Evolutionary conservation across 2,888 invertebrate species (phyloP).

Genomic region (Drosophila diplacantha): DNA sequence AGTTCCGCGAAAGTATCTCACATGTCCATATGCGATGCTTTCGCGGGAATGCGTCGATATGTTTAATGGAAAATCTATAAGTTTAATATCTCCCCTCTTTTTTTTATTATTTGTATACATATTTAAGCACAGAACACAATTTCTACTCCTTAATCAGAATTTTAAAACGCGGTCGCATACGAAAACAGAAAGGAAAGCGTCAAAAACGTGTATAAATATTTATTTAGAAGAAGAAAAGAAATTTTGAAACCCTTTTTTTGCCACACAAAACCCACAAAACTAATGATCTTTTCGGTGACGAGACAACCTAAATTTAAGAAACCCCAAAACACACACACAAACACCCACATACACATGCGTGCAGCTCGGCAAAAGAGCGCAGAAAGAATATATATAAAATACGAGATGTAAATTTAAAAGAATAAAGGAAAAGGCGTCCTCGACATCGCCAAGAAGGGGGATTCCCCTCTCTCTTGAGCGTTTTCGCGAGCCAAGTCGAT

Average conservation of each 20-base stretch:
- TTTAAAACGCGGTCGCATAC: slow-evolving; percentile 9
- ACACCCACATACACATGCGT: slow-evolving; percentile 14
- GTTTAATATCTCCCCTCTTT: slow-evolving; percentile 8
- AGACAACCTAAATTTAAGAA: slow-evolving; percentile 41
- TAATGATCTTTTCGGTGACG: slow-evolving; percentile 38
- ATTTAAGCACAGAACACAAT: slow-evolving; percentile 10
- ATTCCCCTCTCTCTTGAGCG: slow-evolving; percentile 4
- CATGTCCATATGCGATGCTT: not conserved
- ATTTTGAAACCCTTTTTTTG: slow-evolving; percentile 18
- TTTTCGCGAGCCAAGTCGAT: slow-evolving; percentile 15
- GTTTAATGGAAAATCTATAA: slow-evolving; percentile 12
- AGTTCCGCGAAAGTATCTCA: not conserved
- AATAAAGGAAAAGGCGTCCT: slow-evolving; percentile 45
- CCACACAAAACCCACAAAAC: slow-evolving; percentile 26
- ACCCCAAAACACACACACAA: slow-evolving; percentile 2
- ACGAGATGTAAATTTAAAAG: slow-evolving; percentile 53
- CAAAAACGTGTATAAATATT: slow-evolving; percentile 39
- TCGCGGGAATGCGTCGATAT: slow-evolving; percentile 4
- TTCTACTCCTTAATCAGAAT: slow-evolving; percentile 20
- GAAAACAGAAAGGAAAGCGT: not conserved
- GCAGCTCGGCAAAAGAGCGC: slow-evolving; percentile 26
- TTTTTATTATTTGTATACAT: slow-evolving; percentile 24
- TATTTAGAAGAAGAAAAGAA: slow-evolving; percentile 23
- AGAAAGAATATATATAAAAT: slow-evolving; percentile 39
- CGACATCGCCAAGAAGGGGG: slow-evolving; percentile 3